phyloP scores from a whole-genome alignment of 2,797 vertebrate genomes.

The Vespertilio murinus region DNA sequence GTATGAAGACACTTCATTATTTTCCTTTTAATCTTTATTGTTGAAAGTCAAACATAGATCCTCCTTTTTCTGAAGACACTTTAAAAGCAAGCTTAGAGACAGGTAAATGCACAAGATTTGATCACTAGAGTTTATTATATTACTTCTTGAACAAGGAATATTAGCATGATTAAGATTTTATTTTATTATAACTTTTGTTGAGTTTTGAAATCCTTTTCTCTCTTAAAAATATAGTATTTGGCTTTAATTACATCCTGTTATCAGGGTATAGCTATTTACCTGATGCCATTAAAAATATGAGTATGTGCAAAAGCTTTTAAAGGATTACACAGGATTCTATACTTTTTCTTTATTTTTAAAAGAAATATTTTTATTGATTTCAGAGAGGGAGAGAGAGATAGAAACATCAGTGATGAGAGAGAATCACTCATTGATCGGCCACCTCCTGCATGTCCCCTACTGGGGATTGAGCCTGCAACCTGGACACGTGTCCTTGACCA shows the following conservation, averaged over 20 bases:
- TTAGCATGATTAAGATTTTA: neutral
- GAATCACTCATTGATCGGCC: too few species aligned
- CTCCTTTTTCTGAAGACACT: neutral
- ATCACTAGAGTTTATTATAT: neutral
- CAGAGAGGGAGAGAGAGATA: too few species aligned
- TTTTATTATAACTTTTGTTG: constrained; percentile 18
- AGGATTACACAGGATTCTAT: neutral
- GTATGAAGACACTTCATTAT: neutral
- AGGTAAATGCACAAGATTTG: neutral
- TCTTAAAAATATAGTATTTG: neutral
- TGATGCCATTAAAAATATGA: neutral
- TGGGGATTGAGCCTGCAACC: too few species aligned
- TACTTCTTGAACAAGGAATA: constrained; percentile 31
- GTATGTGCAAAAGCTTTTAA: neutral
- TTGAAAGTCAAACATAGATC: too few species aligned
- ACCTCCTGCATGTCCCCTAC: too few species aligned
- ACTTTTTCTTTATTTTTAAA: neutral
- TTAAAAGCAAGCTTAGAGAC: constrained; percentile 26
- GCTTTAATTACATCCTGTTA: neutral
- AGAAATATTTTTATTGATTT: too few species aligned
- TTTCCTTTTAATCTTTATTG: too few species aligned
- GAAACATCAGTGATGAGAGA: too few species aligned
- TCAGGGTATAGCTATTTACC: neutral
- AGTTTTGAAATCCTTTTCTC: constrained; percentile 25
- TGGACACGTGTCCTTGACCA: too few species aligned